phyloP scores from a whole-genome alignment of 2,888 invertebrate species.

The Iphiclides podalirius region DNA sequence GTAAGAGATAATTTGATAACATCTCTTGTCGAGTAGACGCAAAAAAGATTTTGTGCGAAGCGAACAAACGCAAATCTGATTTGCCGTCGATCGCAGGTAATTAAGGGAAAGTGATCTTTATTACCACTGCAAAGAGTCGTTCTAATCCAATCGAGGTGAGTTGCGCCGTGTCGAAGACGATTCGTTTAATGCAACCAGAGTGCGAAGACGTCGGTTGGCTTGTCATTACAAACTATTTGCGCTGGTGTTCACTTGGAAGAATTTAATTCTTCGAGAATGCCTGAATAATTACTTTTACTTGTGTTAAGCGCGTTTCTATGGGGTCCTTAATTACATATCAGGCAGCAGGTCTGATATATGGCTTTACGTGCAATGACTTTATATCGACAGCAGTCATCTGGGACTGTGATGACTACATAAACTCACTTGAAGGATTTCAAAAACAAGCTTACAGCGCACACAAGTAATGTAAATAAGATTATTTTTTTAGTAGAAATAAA shows the following conservation, averaged over 20 bases:
- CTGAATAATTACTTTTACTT: conserved; percentile 33
- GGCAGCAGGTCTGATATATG: neutral
- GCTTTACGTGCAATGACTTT: neutral
- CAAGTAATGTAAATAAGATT: too few relatives aligned
- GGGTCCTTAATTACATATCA: conserved; percentile 8
- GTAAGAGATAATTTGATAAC: conserved; percentile 21
- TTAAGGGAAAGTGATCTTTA: conserved; percentile 25
- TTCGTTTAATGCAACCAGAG: conserved; percentile 42
- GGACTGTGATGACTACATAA: neutral
- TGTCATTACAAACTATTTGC: conserved; percentile 56
- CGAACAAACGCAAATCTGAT: conserved; percentile 27
- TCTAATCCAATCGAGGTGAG: neutral
- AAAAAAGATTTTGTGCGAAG: conserved; percentile 24
- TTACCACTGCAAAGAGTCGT: neutral
- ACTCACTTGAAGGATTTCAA: too few relatives aligned
- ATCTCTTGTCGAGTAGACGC: conserved; percentile 10
- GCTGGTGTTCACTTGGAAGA: conserved; percentile 43
- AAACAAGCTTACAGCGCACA: too few relatives aligned
- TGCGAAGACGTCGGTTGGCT: conserved; percentile 46
- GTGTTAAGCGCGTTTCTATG: conserved; percentile 9
- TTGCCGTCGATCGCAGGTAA: conserved; percentile 32
- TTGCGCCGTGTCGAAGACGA: conserved; percentile 27
- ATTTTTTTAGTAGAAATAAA: too few relatives aligned
- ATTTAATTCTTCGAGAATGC: conserved; percentile 49
- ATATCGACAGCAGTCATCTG: neutral